Base-by-base conservation (phyloP, 2,888 invertebrate species). In the Trileptium ribeirensis region DNA sequence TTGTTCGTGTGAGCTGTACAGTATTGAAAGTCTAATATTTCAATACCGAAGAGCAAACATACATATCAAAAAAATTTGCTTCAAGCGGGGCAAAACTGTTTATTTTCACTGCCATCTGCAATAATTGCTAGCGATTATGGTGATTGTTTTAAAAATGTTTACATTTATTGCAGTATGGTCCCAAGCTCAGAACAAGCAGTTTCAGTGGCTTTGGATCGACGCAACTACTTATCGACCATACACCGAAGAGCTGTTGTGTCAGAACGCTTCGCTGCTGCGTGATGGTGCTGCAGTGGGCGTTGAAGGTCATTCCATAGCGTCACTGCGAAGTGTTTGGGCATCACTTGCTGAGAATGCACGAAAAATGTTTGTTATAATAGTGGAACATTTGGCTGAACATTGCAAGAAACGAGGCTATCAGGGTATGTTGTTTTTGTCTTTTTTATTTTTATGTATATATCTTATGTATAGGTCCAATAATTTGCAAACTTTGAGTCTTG, bases 171-270 rank as follows among this genome's bases (percentile, higher is more conserved):
- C n/a, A 75, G 77, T 96, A 86, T 96, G 96, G 95, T 95, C 96
- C 87, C 94, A 95, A 86, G 92, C 92, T 1, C 94, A 94, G 87
- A 90, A 94, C 37, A 93, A 94, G 85, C 92, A 93, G 86, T 95
- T 93, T 86, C 95, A 94, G 87, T 97, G 95, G 90, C 92, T 94
- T 1, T 89, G 95, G 95, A 94, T 94, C 92, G 95, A 97, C 88
- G 93, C 93, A 1, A 95, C 96, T 0, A 94, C 95, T 0, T 94
- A 94, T 89, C 88, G 92, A 83, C 93, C 94, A 0, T 97, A 97
- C 87, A 90, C 90, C 0, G 93, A 94, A 85, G 97, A 97, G 89
- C 94, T 94, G 0, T 70, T 84, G 40, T 93, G 93, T 0, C 94
- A 92, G 86, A 94, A 96, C 89, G 94, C 93, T 87, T 95, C 94